Conservation (phyloP, 2,113 vertebrate genomes). For the Hypocryptadius cinnamomeus region DNA sequence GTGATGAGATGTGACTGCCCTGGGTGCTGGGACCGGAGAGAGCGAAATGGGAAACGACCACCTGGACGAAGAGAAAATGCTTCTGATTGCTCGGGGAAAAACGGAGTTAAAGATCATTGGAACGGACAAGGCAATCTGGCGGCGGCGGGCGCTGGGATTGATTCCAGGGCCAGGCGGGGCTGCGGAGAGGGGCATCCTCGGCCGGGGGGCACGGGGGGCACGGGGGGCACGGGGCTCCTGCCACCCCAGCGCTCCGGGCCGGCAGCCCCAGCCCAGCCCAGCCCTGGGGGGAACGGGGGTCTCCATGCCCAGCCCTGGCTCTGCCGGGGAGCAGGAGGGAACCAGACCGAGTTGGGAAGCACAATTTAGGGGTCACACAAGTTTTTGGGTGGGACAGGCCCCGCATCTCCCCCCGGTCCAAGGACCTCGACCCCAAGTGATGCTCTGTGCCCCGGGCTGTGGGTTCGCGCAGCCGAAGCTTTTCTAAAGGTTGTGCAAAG, state of each 20-base stretch:
- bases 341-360: fast-evolving
- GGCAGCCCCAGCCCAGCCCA: not conserved
- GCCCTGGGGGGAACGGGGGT: fast-evolving
- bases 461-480: not conserved
- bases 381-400: fast-evolving
- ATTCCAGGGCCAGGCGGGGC: not conserved
- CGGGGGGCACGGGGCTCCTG: fast-evolving
- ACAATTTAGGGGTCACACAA: fast-evolving
- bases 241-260: fast-evolving
- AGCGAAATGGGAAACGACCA: slow-evolving; percentile 33
- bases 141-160: not conserved
- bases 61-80: slow-evolving; percentile 36
- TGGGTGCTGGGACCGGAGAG: not conserved
- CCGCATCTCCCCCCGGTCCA: fast-evolving
- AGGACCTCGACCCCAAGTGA: not conserved
- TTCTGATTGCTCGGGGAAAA: slow-evolving; percentile 32
- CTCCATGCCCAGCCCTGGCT: not conserved
- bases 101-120: slow-evolving; percentile 40
- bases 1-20: slow-evolving; percentile 55
- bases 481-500: slow-evolving; percentile 65
- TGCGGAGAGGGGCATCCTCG: not conserved
- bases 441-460: not conserved
- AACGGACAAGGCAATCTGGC: slow-evolving; percentile 59
- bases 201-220: fast-evolving
- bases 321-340: fast-evolving